These are phyloP conservation scores for Lophotriccus pileatus DNA, from an alignment of 2,797 vertebrate genomes.

Conservation along the genomic window DNA sequence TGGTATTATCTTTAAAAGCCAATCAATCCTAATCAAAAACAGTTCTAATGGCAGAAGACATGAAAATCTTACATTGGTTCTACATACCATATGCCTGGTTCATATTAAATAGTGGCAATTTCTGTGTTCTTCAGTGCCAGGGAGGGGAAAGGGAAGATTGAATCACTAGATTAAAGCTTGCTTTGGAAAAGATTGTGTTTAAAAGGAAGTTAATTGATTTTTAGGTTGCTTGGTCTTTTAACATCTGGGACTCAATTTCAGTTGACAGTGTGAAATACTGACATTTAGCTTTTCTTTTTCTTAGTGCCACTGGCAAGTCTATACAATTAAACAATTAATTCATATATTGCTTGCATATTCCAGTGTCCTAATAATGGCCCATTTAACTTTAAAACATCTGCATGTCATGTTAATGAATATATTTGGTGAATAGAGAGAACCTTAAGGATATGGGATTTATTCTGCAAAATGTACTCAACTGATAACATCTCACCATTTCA, in stretches of 20 bases:
- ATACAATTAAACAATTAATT: background rate
- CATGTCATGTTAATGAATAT: background rate
- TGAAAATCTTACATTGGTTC: background rate
- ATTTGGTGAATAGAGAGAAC: background rate
- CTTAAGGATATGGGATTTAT: background rate
- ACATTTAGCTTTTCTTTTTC: background rate
- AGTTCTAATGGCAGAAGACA: background rate
- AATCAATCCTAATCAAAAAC: background rate
- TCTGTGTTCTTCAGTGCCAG: background rate
- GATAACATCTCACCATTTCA: background rate
- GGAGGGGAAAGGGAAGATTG: background rate
- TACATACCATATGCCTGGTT: background rate
- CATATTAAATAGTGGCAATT: background rate
- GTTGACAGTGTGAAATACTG: background rate
- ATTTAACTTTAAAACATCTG: background rate
- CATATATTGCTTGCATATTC: background rate
- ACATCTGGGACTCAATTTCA: conserved; percentile 30
- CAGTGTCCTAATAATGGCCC: background rate
- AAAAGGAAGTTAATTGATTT: background rate
- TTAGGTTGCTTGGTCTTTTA: conserved; percentile 24
- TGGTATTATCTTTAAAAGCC: background rate
- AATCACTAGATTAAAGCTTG: background rate
- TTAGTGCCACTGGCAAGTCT: background rate
- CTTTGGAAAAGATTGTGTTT: conserved; percentile 7
- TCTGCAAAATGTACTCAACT: background rate